These are phyloP conservation scores for Meloe dianella DNA, from an alignment of 2,888 invertebrate genomes.

Conservation along the genomic window DNA sequence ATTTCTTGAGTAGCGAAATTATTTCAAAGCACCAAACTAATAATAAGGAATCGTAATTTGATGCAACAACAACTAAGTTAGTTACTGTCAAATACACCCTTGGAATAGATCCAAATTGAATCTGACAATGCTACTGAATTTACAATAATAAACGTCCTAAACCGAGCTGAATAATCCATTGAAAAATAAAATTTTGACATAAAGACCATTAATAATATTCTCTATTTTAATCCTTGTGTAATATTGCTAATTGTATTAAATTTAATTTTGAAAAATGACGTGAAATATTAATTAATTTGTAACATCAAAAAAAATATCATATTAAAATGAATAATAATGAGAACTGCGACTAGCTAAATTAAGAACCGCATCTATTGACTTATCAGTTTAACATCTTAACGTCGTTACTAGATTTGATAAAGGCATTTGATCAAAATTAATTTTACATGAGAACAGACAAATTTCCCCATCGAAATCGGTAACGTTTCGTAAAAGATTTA, in stretches of 20 bases:
- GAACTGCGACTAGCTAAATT: not conserved
- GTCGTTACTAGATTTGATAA: slow-evolving; percentile 43
- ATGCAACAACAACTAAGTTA: not conserved
- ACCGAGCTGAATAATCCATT: not conserved
- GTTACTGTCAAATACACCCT: slow-evolving; percentile 4
- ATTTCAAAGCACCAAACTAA: not conserved
- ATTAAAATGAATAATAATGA: not conserved
- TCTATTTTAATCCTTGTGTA: not conserved
- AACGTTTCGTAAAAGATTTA: slow-evolving; percentile 46
- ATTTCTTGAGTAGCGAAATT: not conserved
- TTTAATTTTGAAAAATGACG: not conserved
- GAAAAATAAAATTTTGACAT: slow-evolving; percentile 1
- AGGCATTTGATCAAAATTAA: slow-evolving; percentile 47
- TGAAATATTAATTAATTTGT: not conserved
- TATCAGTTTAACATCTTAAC: slow-evolving; percentile 39
- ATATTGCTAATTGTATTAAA: not conserved
- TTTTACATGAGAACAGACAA: slow-evolving; percentile 49
- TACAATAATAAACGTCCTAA: slow-evolving; percentile 1
- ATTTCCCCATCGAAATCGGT: slow-evolving; percentile 49
- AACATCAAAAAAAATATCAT: not conserved
- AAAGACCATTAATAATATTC: not conserved
- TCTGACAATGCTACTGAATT: slow-evolving; percentile 20
- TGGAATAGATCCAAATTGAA: slow-evolving; percentile 9
- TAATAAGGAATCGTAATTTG: slow-evolving; percentile 1
- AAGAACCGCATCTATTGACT: slow-evolving; percentile 24